phyloP scores from a whole-genome alignment of 2,888 invertebrate genomes.

The Rhingia campestris region DNA sequence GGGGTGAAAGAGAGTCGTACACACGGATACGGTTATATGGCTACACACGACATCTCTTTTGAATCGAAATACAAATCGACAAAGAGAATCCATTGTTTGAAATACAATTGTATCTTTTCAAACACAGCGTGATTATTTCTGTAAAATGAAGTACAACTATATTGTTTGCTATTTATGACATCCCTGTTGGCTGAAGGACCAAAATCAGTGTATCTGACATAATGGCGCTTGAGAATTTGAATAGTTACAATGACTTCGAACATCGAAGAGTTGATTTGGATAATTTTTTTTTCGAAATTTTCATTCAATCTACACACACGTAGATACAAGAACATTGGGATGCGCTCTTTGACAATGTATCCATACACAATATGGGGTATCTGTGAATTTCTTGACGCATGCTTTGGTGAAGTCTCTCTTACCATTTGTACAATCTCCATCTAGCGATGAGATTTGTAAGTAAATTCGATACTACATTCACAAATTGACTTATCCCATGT shows the following conservation, averaged over 20 bases:
- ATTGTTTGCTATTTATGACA: neutral
- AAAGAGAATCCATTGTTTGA: constrained; percentile 19
- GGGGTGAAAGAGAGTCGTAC: constrained; percentile 61
- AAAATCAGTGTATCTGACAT: neutral
- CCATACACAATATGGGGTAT: constrained; percentile 45
- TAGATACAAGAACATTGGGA: constrained; percentile 1
- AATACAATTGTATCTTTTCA: constrained; percentile 8
- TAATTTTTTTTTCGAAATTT: neutral
- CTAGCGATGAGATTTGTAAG: constrained; percentile 78
- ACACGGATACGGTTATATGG: constrained; percentile 49
- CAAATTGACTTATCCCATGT: constrained; percentile 50
- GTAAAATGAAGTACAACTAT: neutral
- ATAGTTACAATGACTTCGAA: neutral
- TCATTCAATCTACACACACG: constrained; percentile 1
- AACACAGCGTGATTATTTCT: neutral
- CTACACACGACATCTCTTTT: neutral
- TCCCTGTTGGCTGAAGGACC: neutral
- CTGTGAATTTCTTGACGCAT: constrained; percentile 49
- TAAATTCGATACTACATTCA: constrained; percentile 29
- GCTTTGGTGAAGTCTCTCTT: constrained; percentile 49
- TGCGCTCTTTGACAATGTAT: constrained; percentile 41
- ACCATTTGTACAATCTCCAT: constrained; percentile 76
- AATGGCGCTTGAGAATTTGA: neutral
- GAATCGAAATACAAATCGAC: neutral
- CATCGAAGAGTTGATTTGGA: constrained; percentile 4